phyloP scores from a whole-genome alignment of 1,140 invertebrate species.

The Monomorium pharaonis region DNA sequence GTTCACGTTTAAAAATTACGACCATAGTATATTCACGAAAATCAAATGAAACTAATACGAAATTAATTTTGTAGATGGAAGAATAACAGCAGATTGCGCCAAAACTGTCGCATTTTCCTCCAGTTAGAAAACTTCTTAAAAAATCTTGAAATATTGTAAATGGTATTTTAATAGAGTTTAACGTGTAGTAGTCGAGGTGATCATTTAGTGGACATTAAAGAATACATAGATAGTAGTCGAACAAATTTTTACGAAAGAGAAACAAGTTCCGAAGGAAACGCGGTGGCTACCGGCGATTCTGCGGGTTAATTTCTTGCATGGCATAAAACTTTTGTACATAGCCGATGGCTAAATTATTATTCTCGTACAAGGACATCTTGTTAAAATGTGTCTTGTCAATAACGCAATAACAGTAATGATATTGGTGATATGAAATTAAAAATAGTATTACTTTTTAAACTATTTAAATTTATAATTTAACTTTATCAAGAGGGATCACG shows the following conservation, averaged over 20 bases:
- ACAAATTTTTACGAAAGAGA: not conserved
- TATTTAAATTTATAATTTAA: slow-evolving; percentile 12
- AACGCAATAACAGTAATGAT: slow-evolving; percentile 12
- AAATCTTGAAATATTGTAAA: not conserved
- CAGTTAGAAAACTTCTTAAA: not conserved
- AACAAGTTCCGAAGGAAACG: slow-evolving; percentile 7
- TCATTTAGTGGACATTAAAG: not conserved
- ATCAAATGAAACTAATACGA: slow-evolving; percentile 20
- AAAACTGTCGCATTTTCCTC: slow-evolving; percentile 12
- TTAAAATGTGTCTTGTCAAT: slow-evolving; percentile 16
- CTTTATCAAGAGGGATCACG: not conserved
- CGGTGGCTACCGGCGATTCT: not conserved
- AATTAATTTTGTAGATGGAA: slow-evolving; percentile 1
- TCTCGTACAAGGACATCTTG: not conserved
- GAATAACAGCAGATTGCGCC: not conserved
- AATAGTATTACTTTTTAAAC: not conserved
- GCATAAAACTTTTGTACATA: slow-evolving; percentile 21
- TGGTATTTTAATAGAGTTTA: not conserved
- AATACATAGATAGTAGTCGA: not conserved
- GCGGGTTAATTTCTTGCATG: slow-evolving; percentile 38
- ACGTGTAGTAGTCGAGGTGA: not conserved
- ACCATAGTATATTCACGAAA: not conserved
- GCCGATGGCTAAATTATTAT: not conserved
- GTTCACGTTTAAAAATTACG: slow-evolving; percentile 12
- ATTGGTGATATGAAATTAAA: not conserved